phyloP scores from a whole-genome alignment of 2,888 invertebrate genomes.

The Troides aeacus region DNA sequence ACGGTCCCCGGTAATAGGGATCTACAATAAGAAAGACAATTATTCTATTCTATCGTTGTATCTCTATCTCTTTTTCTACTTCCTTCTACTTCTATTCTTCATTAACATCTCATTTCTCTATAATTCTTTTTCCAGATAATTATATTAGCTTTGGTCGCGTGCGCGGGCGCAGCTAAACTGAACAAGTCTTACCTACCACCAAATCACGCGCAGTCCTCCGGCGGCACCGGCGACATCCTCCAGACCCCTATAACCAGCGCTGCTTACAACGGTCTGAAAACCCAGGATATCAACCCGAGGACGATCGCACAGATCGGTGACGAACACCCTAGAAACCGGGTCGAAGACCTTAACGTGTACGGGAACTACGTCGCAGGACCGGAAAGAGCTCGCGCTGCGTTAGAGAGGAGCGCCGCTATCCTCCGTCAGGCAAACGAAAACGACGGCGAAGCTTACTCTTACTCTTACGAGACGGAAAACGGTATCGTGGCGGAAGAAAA shows the following conservation, averaged over 20 bases:
- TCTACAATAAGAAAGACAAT: too few species aligned
- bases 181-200: slow-evolving; percentile 69
- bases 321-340: slow-evolving; percentile 35
- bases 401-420: slow-evolving; percentile 66
- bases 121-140: slow-evolving; percentile 48
- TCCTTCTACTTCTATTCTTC: too few species aligned
- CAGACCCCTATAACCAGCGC: slow-evolving; percentile 46
- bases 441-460: slow-evolving; percentile 65
- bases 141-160: slow-evolving; percentile 51
- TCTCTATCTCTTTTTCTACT: too few species aligned
- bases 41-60: too few species aligned
- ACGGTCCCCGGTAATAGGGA: too few species aligned
- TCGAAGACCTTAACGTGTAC: slow-evolving; percentile 32
- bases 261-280: slow-evolving; percentile 5
- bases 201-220: slow-evolving; percentile 49
- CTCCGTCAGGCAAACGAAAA: slow-evolving; percentile 64
- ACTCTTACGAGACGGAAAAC: slow-evolving; percentile 69
- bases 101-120: too few species aligned
- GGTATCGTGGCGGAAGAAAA: slow-evolving; percentile 68
- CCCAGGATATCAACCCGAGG: slow-evolving; percentile 20
- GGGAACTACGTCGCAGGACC: slow-evolving; percentile 40
- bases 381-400: slow-evolving; percentile 62
- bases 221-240: slow-evolving; percentile 55
- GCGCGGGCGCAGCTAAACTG: slow-evolving; percentile 55
- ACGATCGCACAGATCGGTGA: slow-evolving; percentile 30